Evolutionary conservation across 2,888 invertebrate species (phyloP).

Genomic region (Scrobipalpa atriplicella): DNA sequence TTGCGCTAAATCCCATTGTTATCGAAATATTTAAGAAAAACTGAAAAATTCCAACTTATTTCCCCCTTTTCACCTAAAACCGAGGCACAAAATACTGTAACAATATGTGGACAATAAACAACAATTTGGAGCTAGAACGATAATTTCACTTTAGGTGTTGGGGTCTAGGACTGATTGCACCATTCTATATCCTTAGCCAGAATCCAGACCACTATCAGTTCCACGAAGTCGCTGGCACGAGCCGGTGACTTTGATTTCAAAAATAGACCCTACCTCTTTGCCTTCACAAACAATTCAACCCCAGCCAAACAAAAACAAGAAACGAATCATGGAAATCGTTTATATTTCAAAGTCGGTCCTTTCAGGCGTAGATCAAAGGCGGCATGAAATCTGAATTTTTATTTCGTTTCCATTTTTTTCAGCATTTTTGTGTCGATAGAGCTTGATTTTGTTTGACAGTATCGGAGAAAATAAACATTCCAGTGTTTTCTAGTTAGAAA

Average conservation of each 20-base stretch:
- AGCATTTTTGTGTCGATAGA: not conserved
- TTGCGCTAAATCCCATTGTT: too few species aligned
- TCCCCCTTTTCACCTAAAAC: too few species aligned
- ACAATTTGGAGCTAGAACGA: too few species aligned
- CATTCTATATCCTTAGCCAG: too few species aligned
- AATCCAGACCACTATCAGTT: too few species aligned
- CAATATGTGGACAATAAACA: too few species aligned
- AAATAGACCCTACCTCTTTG: not conserved
- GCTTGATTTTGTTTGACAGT: not conserved
- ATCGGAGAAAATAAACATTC: not conserved
- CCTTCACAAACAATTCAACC: slow-evolving; percentile 2
- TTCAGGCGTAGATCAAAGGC: slow-evolving; percentile 23
- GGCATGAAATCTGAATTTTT: slow-evolving; percentile 5
- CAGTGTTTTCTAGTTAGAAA: not conserved
- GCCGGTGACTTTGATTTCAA: not conserved
- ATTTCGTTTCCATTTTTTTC: slow-evolving; percentile 8
- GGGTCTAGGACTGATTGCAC: too few species aligned
- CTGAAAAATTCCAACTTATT: too few species aligned
- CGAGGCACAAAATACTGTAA: too few species aligned
- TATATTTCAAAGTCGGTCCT: slow-evolving; percentile 21
- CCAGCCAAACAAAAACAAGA: slow-evolving; percentile 19
- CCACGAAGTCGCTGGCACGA: too few species aligned
- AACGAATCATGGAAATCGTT: slow-evolving; percentile 18
- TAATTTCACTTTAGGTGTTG: too few species aligned
- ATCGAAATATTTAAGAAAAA: too few species aligned